These are phyloP conservation scores for Oppia nitens DNA, from an alignment of 1,140 invertebrate species.

Conservation along the genomic window DNA sequence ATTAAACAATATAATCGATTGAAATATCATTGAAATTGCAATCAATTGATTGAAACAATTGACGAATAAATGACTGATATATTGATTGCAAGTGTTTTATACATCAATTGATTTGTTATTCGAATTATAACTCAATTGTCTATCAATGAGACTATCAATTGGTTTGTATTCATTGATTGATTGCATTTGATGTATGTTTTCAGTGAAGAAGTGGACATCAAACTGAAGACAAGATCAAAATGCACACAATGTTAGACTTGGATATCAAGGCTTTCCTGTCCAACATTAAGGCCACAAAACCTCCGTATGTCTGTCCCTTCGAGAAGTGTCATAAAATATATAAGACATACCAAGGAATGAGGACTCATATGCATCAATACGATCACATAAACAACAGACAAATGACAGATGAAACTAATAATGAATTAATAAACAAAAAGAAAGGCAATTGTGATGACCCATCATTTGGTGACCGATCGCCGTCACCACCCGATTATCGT, in stretches of 20 bases:
- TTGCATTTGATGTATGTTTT: not conserved
- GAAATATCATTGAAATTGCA: too few relatives aligned
- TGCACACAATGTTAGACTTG: conserved; percentile 37
- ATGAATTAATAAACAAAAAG: conserved; percentile 22
- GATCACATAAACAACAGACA: conserved; percentile 45
- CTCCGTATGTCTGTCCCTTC: conserved; percentile 65
- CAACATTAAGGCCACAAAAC: conserved; percentile 44
- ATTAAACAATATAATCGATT: too few relatives aligned
- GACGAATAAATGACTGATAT: too few relatives aligned
- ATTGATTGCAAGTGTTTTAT: too few relatives aligned
- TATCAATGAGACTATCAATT: too few relatives aligned
- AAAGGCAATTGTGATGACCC: conserved; percentile 25
- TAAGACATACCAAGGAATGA: conserved; percentile 63
- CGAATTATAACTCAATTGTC: too few relatives aligned
- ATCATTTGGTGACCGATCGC: conserved; percentile 23
- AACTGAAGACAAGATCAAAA: not conserved
- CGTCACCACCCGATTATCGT: conserved; percentile 27
- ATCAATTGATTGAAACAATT: too few relatives aligned
- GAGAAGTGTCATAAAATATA: conserved; percentile 64
- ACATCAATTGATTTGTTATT: too few relatives aligned
- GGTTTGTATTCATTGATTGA: not conserved
- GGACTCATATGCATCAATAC: conserved; percentile 65
- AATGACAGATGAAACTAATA: conserved; percentile 18
- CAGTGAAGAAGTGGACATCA: not conserved
- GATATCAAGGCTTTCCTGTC: conserved; percentile 66